Evolutionary conservation across 23 tunicate genomes (phyloP).

Genomic region (Styela plicata): DNA sequence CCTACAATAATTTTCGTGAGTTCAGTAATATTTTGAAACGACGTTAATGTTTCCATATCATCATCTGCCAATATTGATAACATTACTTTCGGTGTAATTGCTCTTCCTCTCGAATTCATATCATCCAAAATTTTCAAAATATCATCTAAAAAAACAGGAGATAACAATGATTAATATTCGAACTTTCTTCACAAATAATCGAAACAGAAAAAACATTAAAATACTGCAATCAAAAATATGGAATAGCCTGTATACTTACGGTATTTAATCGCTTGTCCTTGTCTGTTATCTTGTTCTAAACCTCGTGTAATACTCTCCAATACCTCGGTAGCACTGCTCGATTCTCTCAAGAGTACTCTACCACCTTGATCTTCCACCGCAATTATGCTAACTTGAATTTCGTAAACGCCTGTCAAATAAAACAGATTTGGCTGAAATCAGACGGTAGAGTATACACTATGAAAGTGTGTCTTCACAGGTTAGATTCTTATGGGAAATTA

Average conservation of each 20-base stretch:
- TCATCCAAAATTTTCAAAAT: background rate
- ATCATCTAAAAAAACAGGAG: background rate
- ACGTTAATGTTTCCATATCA: background rate
- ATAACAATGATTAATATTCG: too few relatives aligned
- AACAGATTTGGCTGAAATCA: too few relatives aligned
- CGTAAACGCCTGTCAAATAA: background rate
- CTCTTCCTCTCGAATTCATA: background rate
- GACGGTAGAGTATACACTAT: too few relatives aligned
- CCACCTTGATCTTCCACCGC: background rate
- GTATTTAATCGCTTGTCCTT: background rate
- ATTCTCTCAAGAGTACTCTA: background rate
- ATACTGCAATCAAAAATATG: too few relatives aligned
- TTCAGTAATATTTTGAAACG: background rate
- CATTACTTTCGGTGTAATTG: background rate
- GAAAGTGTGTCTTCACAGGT: too few relatives aligned
- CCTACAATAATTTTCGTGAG: background rate
- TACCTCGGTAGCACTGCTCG: background rate
- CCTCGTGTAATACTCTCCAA: background rate
- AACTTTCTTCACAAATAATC: too few relatives aligned
- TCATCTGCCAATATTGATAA: background rate
- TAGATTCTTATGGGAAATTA: too few relatives aligned
- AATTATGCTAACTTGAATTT: constrained; percentile 2
- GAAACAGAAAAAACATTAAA: too few relatives aligned
- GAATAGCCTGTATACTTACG: too few relatives aligned
- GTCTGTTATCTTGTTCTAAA: constrained; percentile 1